Base-by-base conservation (phyloP, 2,888 invertebrate species). In the Halictus quadricinctus region DNA sequence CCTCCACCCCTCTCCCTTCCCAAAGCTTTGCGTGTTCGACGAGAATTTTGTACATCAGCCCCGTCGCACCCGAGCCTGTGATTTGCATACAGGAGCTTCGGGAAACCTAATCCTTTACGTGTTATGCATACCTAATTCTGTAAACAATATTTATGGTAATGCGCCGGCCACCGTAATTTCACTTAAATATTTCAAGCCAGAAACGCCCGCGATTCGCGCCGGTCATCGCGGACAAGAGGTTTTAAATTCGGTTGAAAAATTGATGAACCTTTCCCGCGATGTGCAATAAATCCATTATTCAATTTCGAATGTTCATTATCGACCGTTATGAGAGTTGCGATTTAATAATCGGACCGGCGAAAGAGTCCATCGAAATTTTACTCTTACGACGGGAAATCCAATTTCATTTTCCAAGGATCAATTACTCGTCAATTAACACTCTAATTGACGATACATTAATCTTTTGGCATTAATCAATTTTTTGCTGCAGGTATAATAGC, bases 121-220 rank as follows among this genome's bases (percentile, higher is more conserved):
- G 78, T 43, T 79, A 80, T 81, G 78, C 85, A 85, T 85, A 81
- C 84, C 72, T 78, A 81, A 85, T 85, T 78, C 76, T 54, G 80
- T 83, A 84, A 84, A 84, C 84, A 84, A 83, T 84, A 84, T 84
- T 84, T 84, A 83, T 79, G 84, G 79, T 83, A 79, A 83, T 83
- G 5, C 41, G 46, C 60, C 76, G 54, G 29, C 74, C 64, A 76
- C 72, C 48, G 76, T 84, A 79, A 84, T 84, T 76, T 79, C 84
- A 83, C 76, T 83, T 76, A 79, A 76, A 79, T 64, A 75, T 72
- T 72, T 58, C 54, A 58, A 46, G 21, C 43, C 43, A 29, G 41
- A 25, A 58, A 21, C n/a, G 54, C 0, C 18, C 21, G 36, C 64
- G 50, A 54, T 13, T 72, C 36, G 25, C 13, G 46, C 10, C n/a